Conservation (phyloP, 2,113 vertebrate species). For the Arothron firmamentum region DNA sequence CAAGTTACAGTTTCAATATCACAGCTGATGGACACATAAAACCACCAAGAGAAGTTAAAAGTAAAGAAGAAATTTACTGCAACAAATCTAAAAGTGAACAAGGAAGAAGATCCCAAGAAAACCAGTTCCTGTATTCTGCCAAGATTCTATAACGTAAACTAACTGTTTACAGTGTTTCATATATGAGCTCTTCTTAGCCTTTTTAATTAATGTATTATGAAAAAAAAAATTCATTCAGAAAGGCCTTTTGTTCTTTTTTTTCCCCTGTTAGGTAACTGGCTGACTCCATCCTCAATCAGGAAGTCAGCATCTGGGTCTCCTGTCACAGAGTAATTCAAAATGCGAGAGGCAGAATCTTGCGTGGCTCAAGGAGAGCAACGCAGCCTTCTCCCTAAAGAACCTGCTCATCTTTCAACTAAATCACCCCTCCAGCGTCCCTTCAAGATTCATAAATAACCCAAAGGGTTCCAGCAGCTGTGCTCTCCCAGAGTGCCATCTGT, state of each 20-base stretch:
- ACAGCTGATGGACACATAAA: not conserved
- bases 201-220: too few relatives aligned
- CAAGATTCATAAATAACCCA: slow-evolving; percentile 46
- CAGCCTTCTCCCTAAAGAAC: slow-evolving; percentile 6
- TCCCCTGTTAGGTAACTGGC: too few relatives aligned
- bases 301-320: not conserved
- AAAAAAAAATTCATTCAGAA: too few relatives aligned
- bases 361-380: slow-evolving; percentile 11
- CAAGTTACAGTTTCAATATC: not conserved
- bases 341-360: slow-evolving; percentile 23
- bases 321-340: slow-evolving; percentile 33
- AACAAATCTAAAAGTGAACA: not conserved
- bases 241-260: too few relatives aligned
- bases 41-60: not conserved
- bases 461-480: slow-evolving; percentile 14
- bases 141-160: too few relatives aligned
- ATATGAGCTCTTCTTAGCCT: too few relatives aligned
- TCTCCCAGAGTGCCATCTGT: slow-evolving; percentile 34
- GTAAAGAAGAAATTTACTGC: not conserved
- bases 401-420: not conserved
- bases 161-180: too few relatives aligned
- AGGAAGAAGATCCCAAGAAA: not conserved
- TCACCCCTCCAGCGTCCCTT: slow-evolving; percentile 26
- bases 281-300: too few relatives aligned
- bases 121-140: not conserved